Percentiles rank a stretch among this genome's conserved stretches.
Conservation (phyloP, 1,140 invertebrate species). For the Nymphalis io region DNA sequence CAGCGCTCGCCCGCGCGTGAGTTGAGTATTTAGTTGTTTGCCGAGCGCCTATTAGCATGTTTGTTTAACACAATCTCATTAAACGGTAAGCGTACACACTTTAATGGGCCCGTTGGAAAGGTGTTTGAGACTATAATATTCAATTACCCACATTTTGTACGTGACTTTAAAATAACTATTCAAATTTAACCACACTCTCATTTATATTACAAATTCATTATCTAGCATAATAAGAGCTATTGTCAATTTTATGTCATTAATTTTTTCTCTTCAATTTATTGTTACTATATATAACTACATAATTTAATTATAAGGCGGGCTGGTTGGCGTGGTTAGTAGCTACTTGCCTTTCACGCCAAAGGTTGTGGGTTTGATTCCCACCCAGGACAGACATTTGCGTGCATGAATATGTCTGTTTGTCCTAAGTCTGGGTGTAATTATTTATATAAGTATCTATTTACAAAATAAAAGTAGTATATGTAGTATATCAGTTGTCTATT, state of each 20-base stretch:
- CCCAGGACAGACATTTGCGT: too few species aligned
- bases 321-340: too few species aligned
- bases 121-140: conserved; percentile 33
- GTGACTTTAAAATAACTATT: conserved; percentile 18
- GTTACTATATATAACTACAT: not conserved
- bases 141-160: conserved; percentile 21
- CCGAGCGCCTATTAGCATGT: conserved; percentile 34
- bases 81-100: conserved; percentile 31
- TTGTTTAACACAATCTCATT: conserved; percentile 35
- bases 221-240: not conserved
- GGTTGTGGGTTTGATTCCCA: too few species aligned
- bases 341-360: too few species aligned
- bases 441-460: too few species aligned
- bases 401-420: too few species aligned
- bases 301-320: too few species aligned
- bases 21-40: conserved; percentile 32
- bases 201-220: not conserved
- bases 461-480: too few species aligned
- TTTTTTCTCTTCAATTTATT: not conserved
- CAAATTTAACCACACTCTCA: not conserved
- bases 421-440: too few species aligned
- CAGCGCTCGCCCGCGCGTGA: conserved; percentile 18
- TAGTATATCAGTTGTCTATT: too few species aligned
- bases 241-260: not conserved
- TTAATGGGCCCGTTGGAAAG: conserved; percentile 31